These are phyloP conservation scores for Philereme transversata DNA, from an alignment of 2,888 invertebrate genomes.

Conservation along the genomic window DNA sequence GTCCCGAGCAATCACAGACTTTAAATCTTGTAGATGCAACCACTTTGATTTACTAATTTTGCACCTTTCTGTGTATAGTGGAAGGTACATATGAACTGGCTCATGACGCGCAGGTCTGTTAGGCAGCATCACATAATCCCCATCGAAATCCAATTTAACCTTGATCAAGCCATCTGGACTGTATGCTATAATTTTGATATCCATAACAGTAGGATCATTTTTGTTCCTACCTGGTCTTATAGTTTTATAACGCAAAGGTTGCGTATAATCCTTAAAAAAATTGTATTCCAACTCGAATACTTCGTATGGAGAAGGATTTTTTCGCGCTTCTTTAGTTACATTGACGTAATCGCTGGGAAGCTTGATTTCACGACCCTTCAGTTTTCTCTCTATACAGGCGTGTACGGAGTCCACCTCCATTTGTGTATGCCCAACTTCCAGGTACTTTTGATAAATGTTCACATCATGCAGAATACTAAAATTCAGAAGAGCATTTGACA, in stretches of 20 bases:
- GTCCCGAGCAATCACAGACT: conserved; percentile 2
- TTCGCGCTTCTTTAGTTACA: too few species aligned
- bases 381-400: conserved; percentile 12
- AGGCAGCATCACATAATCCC: conserved; percentile 2
- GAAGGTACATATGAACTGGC: conserved; percentile 4
- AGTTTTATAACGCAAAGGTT: too few species aligned
- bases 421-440: conserved; percentile 18
- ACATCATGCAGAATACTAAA: conserved; percentile 1
- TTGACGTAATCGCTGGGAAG: conserved; percentile 7
- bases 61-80: conserved; percentile 2
- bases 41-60: conserved; percentile 6
- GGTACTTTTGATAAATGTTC: conserved; percentile 7
- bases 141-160: conserved; percentile 10
- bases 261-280: too few species aligned
- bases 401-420: conserved; percentile 25
- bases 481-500: conserved; percentile 12
- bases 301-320: too few species aligned
- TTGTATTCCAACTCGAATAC: too few species aligned
- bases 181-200: conserved; percentile 7
- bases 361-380: conserved; percentile 12
- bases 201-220: not conserved
- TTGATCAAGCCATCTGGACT: conserved; percentile 10
- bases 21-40: conserved; percentile 4
- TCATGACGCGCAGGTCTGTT: conserved; percentile 1
- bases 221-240: too few species aligned